These are phyloP conservation scores for Pteropus rufus DNA, from an alignment of 2,797 vertebrate genomes.

Conservation along the genomic window DNA sequence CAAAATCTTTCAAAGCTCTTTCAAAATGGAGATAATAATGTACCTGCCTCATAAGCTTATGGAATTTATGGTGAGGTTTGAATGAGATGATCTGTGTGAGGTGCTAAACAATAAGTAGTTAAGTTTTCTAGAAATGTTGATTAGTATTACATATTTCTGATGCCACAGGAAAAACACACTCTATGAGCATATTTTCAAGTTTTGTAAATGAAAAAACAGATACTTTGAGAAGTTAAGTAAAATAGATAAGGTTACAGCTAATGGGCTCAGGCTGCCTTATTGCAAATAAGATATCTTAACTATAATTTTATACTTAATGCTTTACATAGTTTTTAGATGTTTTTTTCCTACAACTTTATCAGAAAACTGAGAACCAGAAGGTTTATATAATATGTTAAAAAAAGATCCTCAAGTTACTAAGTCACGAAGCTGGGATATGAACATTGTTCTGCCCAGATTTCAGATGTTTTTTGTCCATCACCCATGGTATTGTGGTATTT, in stretches of 20 bases:
- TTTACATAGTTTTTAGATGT: neutral
- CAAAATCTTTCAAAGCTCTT: neutral
- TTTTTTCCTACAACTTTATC: neutral
- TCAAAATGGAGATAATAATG: neutral
- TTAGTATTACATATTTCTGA: neutral
- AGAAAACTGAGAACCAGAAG: neutral
- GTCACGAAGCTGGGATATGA: neutral
- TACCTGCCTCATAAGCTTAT: neutral
- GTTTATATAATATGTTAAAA: neutral
- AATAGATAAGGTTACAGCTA: neutral
- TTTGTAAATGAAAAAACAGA: neutral
- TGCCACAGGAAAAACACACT: neutral
- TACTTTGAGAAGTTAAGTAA: constrained; percentile 24
- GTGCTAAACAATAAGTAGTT: neutral
- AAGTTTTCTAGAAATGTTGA: constrained; percentile 16
- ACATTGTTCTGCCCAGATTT: neutral
- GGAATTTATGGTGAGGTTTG: neutral
- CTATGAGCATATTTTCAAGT: neutral
- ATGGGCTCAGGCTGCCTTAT: neutral
- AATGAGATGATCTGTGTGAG: neutral
- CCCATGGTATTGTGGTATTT: neutral
- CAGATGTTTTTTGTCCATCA: neutral
- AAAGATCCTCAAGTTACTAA: neutral
- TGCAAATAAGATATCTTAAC: neutral
- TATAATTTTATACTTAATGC: neutral